A percentile compares a stretch with the other conserved stretches of the same genome.
These are phyloP conservation scores for Pectinophora gossypiella DNA, from an alignment of 1,140 invertebrate species.

Conservation along the genomic window DNA sequence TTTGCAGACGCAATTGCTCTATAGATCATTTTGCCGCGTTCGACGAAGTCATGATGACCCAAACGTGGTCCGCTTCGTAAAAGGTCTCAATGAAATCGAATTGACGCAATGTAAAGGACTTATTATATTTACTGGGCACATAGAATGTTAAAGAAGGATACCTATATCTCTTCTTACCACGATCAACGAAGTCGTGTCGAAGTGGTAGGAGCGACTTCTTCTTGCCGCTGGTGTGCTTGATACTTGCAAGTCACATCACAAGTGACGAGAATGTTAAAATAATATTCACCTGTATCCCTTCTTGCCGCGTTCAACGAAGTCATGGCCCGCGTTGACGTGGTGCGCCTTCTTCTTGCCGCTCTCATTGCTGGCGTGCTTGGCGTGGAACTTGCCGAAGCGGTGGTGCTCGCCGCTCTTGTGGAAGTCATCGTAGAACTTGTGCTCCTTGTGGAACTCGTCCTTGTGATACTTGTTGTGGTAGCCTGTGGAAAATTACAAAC, in stretches of 20 bases:
- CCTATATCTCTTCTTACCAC: too few relatives aligned
- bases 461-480: conserved; percentile 89
- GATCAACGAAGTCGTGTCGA: too few relatives aligned
- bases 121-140: too few relatives aligned
- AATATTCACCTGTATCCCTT: neutral
- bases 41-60: too few relatives aligned
- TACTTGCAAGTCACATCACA: conserved; percentile 77
- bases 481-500: conserved; percentile 70
- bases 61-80: too few relatives aligned
- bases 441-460: conserved; percentile 86
- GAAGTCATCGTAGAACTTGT: conserved; percentile 87
- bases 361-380: conserved; percentile 80
- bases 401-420: conserved; percentile 86
- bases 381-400: conserved; percentile 82
- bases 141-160: too few relatives aligned
- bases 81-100: too few relatives aligned
- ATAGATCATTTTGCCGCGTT: too few relatives aligned
- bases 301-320: conserved; percentile 28
- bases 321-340: conserved; percentile 81
- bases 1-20: too few relatives aligned
- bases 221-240: conserved; percentile 80
- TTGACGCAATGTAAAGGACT: too few relatives aligned
- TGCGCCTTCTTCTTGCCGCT: conserved; percentile 87
- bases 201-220: conserved; percentile 85
- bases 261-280: neutral